Evolutionary conservation across 2,888 invertebrate genomes (phyloP).

Genomic region (Ellobium chinense): DNA sequence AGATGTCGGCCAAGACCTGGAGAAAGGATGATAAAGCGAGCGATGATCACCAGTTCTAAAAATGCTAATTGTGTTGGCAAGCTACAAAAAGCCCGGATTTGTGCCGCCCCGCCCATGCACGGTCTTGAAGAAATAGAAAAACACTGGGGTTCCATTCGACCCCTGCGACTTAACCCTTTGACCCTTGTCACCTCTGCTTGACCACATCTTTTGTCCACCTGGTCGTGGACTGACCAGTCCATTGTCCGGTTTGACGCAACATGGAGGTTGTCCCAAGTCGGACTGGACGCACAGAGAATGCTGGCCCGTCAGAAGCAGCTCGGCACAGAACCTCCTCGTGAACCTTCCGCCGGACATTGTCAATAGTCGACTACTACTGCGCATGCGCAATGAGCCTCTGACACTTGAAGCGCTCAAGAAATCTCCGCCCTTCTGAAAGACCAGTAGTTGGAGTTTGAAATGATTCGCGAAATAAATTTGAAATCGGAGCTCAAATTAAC

Average conservation of each 20-base stretch:
- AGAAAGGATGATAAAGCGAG: not conserved
- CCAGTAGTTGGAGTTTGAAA: not conserved
- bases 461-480: not conserved
- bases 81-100: slow-evolving; percentile 5
- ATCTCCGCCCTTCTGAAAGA: not conserved
- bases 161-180: slow-evolving; percentile 36
- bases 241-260: slow-evolving; percentile 34
- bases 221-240: slow-evolving; percentile 3
- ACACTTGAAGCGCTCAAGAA: not conserved
- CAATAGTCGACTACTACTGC: slow-evolving; percentile 12
- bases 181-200: slow-evolving; percentile 24
- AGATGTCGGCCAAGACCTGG: not conserved
- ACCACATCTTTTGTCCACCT: slow-evolving; percentile 35
- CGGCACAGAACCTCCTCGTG: not conserved
- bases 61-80: slow-evolving; percentile 23
- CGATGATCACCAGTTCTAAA: not conserved
- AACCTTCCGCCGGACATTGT: not conserved
- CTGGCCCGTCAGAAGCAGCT: not conserved
- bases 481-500: slow-evolving; percentile 16
- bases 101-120: slow-evolving; percentile 15
- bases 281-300: slow-evolving; percentile 13
- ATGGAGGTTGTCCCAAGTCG: not conserved
- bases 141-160: not conserved
- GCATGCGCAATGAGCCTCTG: not conserved
- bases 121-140: not conserved